Evolutionary conservation across 2,797 vertebrate species (phyloP), one percentile per base, ranked within the genome.

Genomic region (Trematomus bernacchii): DNA sequence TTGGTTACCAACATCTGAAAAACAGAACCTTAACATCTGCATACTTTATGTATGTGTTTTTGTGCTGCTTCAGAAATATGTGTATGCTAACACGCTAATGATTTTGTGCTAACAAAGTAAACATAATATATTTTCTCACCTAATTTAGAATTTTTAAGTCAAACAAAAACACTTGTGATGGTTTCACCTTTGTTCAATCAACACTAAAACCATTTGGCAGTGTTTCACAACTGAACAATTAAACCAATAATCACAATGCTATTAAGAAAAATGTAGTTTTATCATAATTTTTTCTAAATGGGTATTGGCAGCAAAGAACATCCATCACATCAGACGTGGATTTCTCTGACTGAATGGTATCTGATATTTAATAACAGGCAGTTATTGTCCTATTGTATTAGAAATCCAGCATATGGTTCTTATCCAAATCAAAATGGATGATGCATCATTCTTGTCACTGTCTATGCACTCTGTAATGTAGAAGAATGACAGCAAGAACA

Each of bases 401-500:
- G 48, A 54, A 33, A 73, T 50, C 37, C 15, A 48, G 62, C 46
- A 14, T 23, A 59, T 13, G 19, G 64, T 13, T 66, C 3, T 3
- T n/a, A 72, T 71, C 42, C 55, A 57, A 43, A 70, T 15, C 2
- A 1, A 60, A 47, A 63, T 46, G 10, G 37, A 53, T 46, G 11
- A 3, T 47, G 11, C 59, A 47, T 61, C 55, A 74, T 46, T 15
- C 27, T 47, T 43, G 48, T 71, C 51, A 60, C 21, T 59, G 69
- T 64, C 23, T 52, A 65, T 79, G 40, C 48, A 23, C 18, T 53
- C 15, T 66, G 23, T 65, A 78, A 81, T 54, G 3, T 73, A 77
- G 51, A 82, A 62, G 18, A 73, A 82, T 63, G 47, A 70, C 54
- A 71, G 50, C 16, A 59, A 54, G 42, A 76, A 37, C 63, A 42